Base-by-base conservation (phyloP, 2,113 vertebrate species). In the Equus quagga region DNA sequence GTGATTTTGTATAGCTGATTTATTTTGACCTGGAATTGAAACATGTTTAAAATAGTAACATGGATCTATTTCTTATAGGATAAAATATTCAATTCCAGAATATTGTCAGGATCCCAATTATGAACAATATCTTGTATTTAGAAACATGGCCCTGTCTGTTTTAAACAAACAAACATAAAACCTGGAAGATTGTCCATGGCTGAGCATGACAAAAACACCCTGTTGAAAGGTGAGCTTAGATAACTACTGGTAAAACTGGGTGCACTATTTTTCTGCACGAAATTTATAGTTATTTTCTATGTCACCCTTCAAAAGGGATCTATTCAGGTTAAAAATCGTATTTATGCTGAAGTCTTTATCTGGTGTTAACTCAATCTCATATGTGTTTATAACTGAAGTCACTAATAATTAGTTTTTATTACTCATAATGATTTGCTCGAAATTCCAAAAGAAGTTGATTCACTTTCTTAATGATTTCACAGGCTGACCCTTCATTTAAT, bases 1-100 rank as follows among this genome's bases (percentile, higher is more conserved):
- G 83, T 97, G 93, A 96, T 98, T 96, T 96, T 97, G 70, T 98
- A 84, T 79, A 96, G 60, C 85, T 97, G 72, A 97, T 81, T 96
- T 92, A 92, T 49, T 91, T 97, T 82, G 6, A 90, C 83, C 87
- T 97, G 62, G 91, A 98, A 98, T 94, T 96, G 0, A 96, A 97
- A 80, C 64, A 41, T 84, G 70, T 96, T 87, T 91, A 65, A 87
- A 96, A 76, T 78, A 84, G 15, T 94, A 44, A 76, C 58, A 49
- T 54, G 51, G 18, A 69, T 96, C 10, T 78, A 54, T 70, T 91
- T 94, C 62, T 94, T 89, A 4, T 60, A 81, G 51, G 73, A 56
- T 95, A 79, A 92, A 96, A 64, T 76, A 69, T 33, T 95, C 62
- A 54, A 5, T 86, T 95, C 60, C 64, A 94, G 86, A 92, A 41